Evolutionary conservation across 2,888 invertebrate genomes (phyloP).

Genomic region (Drosophila engyochracea): DNA sequence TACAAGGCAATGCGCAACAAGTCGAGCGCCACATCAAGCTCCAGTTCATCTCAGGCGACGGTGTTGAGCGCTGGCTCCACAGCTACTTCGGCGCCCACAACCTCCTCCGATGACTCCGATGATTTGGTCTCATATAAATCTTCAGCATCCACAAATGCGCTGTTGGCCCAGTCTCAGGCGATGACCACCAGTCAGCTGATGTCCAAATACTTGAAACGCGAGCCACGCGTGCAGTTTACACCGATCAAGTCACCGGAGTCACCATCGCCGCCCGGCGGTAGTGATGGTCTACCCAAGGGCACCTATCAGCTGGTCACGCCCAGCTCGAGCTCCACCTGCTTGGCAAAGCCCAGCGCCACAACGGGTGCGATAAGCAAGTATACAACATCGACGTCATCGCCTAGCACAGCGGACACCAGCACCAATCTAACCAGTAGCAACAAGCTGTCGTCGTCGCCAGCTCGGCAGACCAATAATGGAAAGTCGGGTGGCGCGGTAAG

Average conservation of each 20-base stretch:
- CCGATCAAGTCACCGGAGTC: slow-evolving; percentile 84
- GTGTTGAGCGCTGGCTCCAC: slow-evolving; percentile 83
- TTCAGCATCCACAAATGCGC: slow-evolving; percentile 83
- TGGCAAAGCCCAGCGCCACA: slow-evolving; percentile 61
- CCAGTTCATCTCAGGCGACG: slow-evolving; percentile 84
- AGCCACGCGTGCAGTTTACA: slow-evolving; percentile 84
- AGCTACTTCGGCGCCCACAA: slow-evolving; percentile 83
- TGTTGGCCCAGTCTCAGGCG: slow-evolving; percentile 84
- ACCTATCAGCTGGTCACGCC: slow-evolving; percentile 81
- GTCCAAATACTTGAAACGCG: slow-evolving; percentile 84
- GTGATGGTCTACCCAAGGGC: slow-evolving; percentile 82
- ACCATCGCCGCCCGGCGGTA: slow-evolving; percentile 82
- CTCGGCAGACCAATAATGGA: slow-evolving; percentile 69
- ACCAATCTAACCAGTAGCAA: slow-evolving; percentile 60
- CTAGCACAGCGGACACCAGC: slow-evolving; percentile 54
- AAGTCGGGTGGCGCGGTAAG: slow-evolving; percentile 60
- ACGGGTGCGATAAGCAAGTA: slow-evolving; percentile 79
- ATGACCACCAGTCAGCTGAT: slow-evolving; percentile 85
- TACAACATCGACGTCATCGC: slow-evolving; percentile 56
- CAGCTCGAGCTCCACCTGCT: slow-evolving; percentile 44
- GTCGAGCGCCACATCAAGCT: slow-evolving; percentile 83
- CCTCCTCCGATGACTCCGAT: slow-evolving; percentile 84
- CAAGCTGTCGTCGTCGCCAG: slow-evolving; percentile 77
- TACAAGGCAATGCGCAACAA: slow-evolving; percentile 83
- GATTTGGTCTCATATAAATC: slow-evolving; percentile 84